Base-by-base conservation (phyloP, 2,888 invertebrate species). In the Drosophila robusta region DNA sequence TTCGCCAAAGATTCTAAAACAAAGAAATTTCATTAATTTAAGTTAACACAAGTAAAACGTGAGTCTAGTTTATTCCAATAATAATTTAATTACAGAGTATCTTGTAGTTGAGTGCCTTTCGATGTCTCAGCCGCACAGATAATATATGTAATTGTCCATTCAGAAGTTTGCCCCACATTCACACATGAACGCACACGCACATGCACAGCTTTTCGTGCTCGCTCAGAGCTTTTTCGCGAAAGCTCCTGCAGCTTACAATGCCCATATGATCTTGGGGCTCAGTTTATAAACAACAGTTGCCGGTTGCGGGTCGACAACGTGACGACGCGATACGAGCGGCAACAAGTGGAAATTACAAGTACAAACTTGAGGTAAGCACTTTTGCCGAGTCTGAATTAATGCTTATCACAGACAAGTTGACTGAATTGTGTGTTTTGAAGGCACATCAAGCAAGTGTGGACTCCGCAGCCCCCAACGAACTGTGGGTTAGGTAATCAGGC, bases 241-340 rank as follows among this genome's bases (percentile, higher is more conserved):
- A 80, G 81, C 80, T 83, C 39, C 29, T n/a, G n/a, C n/a, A 7
- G 4, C 16, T 16, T 36, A 38, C 41, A 63, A 66, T 11, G 45
- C 34, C 65, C 70, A 80, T 80, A 86, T 78, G 84, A 83, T 86
- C 79, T 29, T 51, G 46, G 16, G 39, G 47, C 46, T 72, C 62
- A 68, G 81, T 84, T 81, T 78, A 81, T 75, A 81, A 84, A 84
- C 83, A 84, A 81, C 80, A 29, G 14, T 76, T 50, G 80, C 58
- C 81, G 81, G 75, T 52, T 69, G 75, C 26, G 9, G 77, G 41
- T 70, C 45, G 51, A 18, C n/a, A 18, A 12, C 24, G 56, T 38
- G 16, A 16, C n/a, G 29, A 22, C 24, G 3, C 14, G 5, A 4
- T 3, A 22, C 7, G 8, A 42, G 39, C 32, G 32, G 42, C 36